These are phyloP conservation scores for Phrynosoma platyrhinos DNA, from an alignment of 2,113 vertebrate species.

Conservation along the genomic window DNA sequence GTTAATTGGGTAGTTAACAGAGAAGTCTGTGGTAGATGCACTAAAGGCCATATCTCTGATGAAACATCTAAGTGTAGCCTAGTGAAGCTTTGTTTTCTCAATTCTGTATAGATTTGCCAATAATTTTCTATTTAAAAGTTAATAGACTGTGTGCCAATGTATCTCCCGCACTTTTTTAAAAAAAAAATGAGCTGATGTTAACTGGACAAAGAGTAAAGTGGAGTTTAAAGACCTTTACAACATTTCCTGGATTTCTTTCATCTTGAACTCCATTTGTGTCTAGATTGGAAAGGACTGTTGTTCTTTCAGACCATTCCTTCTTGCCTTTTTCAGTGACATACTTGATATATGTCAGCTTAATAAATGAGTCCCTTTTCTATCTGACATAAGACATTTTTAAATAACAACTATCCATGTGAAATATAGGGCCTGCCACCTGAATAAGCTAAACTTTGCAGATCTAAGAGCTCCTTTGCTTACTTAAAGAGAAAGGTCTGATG, in stretches of 20 bases:
- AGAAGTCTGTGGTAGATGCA: neutral
- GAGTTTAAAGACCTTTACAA: conserved; percentile 45
- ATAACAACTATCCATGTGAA: conserved; percentile 35
- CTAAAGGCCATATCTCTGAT: neutral
- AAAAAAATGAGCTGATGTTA: conserved; percentile 19
- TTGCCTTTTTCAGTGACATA: conserved; percentile 50
- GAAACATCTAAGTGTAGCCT: neutral
- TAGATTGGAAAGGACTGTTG: conserved; percentile 52
- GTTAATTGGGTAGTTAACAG: conserved; percentile 4
- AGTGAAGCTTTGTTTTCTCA: neutral
- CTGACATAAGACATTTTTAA: conserved; percentile 19
- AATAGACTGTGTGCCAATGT: neutral
- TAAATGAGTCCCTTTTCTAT: conserved; percentile 49
- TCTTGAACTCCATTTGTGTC: conserved; percentile 60
- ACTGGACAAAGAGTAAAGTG: neutral
- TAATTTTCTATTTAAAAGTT: conserved; percentile 14
- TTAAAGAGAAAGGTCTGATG: conserved; percentile 47
- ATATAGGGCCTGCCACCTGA: conserved; percentile 31
- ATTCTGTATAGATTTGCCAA: conserved; percentile 6
- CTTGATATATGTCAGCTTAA: conserved; percentile 37
- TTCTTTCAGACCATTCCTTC: conserved; percentile 32
- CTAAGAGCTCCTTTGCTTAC: conserved; percentile 5
- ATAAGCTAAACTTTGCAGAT: conserved; percentile 50
- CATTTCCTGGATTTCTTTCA: conserved; percentile 52
- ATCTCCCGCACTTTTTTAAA: neutral